Conservation (phyloP, 37 sponge, comb jelly and placozoan genomes). For the Mnemiopsis leidyi region DNA sequence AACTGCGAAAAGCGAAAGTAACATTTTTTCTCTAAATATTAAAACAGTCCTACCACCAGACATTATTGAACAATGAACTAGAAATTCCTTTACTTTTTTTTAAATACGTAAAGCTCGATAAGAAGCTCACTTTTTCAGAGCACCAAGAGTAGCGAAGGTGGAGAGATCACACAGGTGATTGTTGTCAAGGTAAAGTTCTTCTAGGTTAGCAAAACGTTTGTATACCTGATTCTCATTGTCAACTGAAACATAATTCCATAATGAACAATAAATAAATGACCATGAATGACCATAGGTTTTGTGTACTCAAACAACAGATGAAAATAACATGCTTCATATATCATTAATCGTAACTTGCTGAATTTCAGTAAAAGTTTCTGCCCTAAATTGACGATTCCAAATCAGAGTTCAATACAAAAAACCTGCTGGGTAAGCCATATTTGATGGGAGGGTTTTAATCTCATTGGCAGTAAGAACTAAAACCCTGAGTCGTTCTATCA, state of each 20-base stretch:
- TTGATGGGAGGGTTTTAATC: conserved; percentile 53
- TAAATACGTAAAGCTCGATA: no score
- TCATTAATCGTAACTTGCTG: no score
- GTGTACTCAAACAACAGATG: no score
- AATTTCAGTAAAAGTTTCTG: no score
- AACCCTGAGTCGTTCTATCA: conserved; percentile 10
- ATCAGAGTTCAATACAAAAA: no score
- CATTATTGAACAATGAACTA: no score
- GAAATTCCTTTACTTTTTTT: no score
- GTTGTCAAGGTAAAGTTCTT: conserved; percentile 33
- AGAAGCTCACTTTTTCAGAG: conserved; percentile 48
- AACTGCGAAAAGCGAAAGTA: no score
- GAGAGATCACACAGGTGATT: conserved; percentile 60
- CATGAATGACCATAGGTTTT: background rate
- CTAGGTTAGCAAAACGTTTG: conserved; percentile 53
- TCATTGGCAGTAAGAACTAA: conserved; percentile 44
- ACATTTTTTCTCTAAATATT: no score
- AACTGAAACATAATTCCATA: conserved; percentile 28
- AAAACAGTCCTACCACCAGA: no score
- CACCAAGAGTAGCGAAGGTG: conserved; percentile 53
- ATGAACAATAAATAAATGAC: background rate
- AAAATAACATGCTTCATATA: no score
- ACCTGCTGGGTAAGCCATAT: conserved; percentile 65
- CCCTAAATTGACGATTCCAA: no score
- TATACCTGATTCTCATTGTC: conserved; percentile 10